phyloP scores from a whole-genome alignment of 2,113 vertebrate species.

The Halichoeres trimaculatus region DNA sequence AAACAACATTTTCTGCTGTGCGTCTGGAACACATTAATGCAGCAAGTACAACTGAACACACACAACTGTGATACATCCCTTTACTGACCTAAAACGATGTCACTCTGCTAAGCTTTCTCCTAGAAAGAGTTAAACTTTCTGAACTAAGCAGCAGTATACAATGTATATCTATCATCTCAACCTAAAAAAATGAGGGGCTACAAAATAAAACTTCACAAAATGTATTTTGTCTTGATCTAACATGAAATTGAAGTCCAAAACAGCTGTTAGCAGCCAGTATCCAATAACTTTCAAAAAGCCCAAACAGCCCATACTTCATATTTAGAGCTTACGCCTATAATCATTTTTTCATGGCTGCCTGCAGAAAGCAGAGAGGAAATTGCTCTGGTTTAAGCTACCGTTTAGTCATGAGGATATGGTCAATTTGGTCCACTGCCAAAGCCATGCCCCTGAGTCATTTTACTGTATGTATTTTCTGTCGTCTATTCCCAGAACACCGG shows the following conservation, averaged over 20 bases:
- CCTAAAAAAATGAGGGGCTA: too few relatives aligned
- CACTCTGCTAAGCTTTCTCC: too few relatives aligned
- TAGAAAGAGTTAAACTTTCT: too few relatives aligned
- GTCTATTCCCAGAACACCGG: slow-evolving; percentile 75
- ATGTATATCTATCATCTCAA: too few relatives aligned
- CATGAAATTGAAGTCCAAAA: neutral
- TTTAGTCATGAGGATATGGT: slow-evolving; percentile 75
- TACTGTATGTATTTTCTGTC: slow-evolving; percentile 72
- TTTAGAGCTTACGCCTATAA: slow-evolving; percentile 49
- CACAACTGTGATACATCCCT: too few relatives aligned
- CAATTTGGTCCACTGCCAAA: slow-evolving; percentile 65
- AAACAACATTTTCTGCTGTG: too few relatives aligned
- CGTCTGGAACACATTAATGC: too few relatives aligned
- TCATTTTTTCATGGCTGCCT: slow-evolving; percentile 65
- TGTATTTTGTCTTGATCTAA: neutral
- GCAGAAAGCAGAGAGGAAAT: slow-evolving; percentile 58
- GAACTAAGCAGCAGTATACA: too few relatives aligned
- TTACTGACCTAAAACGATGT: too few relatives aligned
- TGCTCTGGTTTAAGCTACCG: slow-evolving; percentile 51
- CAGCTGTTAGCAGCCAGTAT: neutral
- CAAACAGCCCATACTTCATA: neutral
- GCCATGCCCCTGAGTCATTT: slow-evolving; percentile 74
- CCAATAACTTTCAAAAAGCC: neutral
- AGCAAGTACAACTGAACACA: too few relatives aligned
- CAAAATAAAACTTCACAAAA: too few relatives aligned